Evolutionary conservation across 2,113 vertebrate genomes (phyloP).

Genomic region (Phrynosoma platyrhinos): DNA sequence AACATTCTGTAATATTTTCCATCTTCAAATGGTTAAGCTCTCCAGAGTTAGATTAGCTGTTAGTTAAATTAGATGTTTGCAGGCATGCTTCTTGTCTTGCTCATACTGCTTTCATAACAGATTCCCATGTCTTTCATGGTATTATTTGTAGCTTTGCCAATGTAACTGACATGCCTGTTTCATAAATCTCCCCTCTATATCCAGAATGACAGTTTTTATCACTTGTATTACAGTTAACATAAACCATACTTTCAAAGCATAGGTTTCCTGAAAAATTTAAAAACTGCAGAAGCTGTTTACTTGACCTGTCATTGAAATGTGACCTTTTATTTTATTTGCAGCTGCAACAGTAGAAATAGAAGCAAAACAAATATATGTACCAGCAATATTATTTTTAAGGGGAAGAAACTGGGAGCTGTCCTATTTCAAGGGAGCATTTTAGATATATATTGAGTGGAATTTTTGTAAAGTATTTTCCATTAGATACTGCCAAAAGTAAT

Average conservation of each 20-base stretch:
- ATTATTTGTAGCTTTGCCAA: slow-evolving; percentile 35
- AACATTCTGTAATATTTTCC: slow-evolving; percentile 36
- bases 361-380: slow-evolving; percentile 34
- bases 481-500: not conserved
- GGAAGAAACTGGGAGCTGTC: not conserved
- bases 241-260: slow-evolving; percentile 27
- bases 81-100: slow-evolving; percentile 16
- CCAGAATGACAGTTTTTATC: slow-evolving; percentile 31
- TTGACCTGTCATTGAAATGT: slow-evolving; percentile 53
- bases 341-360: slow-evolving; percentile 38
- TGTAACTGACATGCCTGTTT: not conserved
- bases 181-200: slow-evolving; percentile 25
- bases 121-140: not conserved
- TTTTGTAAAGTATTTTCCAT: not conserved
- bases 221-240: slow-evolving; percentile 26
- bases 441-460: not conserved
- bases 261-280: slow-evolving; percentile 37
- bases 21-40: slow-evolving; percentile 5
- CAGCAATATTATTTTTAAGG: slow-evolving; percentile 31
- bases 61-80: slow-evolving; percentile 19
- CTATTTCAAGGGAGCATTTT: slow-evolving; percentile 33
- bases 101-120: slow-evolving; percentile 1
- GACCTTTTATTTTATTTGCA: slow-evolving; percentile 53
- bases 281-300: slow-evolving; percentile 44
- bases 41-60: slow-evolving; percentile 2